phyloP scores from a whole-genome alignment of 2,888 invertebrate genomes.

The Colletes collaris region DNA sequence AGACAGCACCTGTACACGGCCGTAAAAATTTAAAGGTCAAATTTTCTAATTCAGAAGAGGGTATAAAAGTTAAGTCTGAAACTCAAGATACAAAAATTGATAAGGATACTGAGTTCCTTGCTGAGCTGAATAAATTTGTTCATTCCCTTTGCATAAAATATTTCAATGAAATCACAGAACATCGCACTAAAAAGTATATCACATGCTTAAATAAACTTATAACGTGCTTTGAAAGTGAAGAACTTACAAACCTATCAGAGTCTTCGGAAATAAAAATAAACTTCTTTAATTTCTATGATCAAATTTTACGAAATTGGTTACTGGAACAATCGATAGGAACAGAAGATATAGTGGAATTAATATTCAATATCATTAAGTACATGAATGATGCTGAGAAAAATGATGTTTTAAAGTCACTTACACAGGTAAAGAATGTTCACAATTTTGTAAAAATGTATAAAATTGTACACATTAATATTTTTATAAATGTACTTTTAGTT shows the following conservation, averaged over 20 bases:
- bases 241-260: conserved; percentile 83
- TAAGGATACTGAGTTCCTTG: conserved; percentile 80
- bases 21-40: conserved; percentile 85
- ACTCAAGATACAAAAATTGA: conserved; percentile 51
- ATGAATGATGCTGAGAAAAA: conserved; percentile 84
- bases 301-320: conserved; percentile 84
- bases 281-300: conserved; percentile 81
- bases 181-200: conserved; percentile 82
- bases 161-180: conserved; percentile 84
- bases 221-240: conserved; percentile 84
- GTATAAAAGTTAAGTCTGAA: conserved; percentile 51
- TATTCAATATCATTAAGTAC: conserved; percentile 86
- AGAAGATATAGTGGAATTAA: conserved; percentile 85
- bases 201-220: conserved; percentile 85
- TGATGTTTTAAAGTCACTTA: conserved; percentile 84
- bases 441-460: conserved; percentile 1
- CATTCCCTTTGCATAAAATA: conserved; percentile 84
- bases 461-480: conserved; percentile 17
- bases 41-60: conserved; percentile 81
- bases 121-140: conserved; percentile 83
- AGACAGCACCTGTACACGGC: conserved; percentile 81
- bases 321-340: conserved; percentile 84
- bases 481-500: conserved; percentile 62
- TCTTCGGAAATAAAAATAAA: conserved; percentile 72
- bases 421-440: conserved; percentile 83